phyloP scores from a whole-genome alignment of 2,797 vertebrate species.

The Muscicapa comitata region DNA sequence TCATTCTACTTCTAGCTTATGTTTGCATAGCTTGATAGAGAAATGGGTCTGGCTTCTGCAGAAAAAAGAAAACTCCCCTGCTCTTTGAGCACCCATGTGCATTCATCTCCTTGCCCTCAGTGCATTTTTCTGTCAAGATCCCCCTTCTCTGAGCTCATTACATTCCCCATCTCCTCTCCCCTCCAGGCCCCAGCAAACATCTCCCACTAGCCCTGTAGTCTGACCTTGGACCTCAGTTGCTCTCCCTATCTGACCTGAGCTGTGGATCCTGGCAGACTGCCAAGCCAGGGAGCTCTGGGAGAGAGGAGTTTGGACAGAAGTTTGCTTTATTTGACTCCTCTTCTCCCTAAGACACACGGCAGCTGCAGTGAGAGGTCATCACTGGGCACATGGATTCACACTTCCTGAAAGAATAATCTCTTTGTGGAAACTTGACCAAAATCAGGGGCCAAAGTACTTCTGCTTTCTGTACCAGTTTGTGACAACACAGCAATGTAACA shows the following conservation, averaged over 20 bases:
- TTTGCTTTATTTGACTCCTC: neutral
- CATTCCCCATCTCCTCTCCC: slow-evolving; percentile 21
- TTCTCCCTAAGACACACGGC: neutral
- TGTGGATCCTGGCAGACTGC: slow-evolving; percentile 23
- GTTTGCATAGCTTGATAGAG: neutral
- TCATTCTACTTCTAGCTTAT: neutral
- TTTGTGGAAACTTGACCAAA: neutral
- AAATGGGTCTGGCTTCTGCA: slow-evolving; percentile 2
- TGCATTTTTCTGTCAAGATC: slow-evolving; percentile 24
- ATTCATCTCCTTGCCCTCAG: slow-evolving; percentile 27
- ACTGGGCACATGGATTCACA: neutral
- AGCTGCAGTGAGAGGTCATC: neutral
- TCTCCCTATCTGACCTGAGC: slow-evolving; percentile 33
- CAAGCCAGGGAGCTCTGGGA: neutral
- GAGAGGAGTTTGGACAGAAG: neutral
- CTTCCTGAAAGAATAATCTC: neutral
- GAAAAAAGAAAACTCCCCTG: neutral
- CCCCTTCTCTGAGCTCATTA: slow-evolving; percentile 14
- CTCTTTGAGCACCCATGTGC: neutral
- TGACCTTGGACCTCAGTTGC: slow-evolving; percentile 47
- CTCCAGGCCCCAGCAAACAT: slow-evolving; percentile 67
- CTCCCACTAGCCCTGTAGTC: slow-evolving; percentile 19
- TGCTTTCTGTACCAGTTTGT: neutral
- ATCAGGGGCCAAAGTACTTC: neutral
- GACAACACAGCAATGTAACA: rapidly evolving